A percentile compares a stretch with the other conserved stretches of the same genome.
These are phyloP conservation scores for Meghimatium bilineatum DNA, from an alignment of 2,888 invertebrate species.

Conservation along the genomic window DNA sequence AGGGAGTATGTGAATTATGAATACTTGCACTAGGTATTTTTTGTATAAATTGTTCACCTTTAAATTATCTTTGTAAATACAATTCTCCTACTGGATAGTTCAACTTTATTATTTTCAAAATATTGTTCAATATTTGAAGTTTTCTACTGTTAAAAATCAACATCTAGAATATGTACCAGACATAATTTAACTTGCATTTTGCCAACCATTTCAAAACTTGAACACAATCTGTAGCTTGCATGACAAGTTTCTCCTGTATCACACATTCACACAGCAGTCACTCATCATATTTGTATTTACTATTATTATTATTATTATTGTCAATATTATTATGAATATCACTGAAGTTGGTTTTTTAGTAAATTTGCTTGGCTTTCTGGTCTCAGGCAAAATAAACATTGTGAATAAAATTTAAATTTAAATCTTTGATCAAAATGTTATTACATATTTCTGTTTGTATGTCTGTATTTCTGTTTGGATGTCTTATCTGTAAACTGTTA, in stretches of 20 bases:
- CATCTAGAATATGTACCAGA: background rate
- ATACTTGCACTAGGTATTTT: background rate
- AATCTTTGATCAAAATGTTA: constrained; percentile 2
- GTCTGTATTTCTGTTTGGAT: too few relatives aligned
- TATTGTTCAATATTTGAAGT: constrained; percentile 23
- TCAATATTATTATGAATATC: constrained; percentile 31
- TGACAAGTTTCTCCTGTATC: background rate
- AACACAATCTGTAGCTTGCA: constrained; percentile 8
- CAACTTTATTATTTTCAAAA: constrained; percentile 22
- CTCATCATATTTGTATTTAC: constrained; percentile 17
- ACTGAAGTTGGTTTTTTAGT: constrained; percentile 35
- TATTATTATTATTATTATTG: constrained; percentile 2
- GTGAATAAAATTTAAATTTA: constrained; percentile 46
- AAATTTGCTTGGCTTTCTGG: constrained; percentile 39
- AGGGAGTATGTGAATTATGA: background rate
- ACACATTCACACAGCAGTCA: background rate
- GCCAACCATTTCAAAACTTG: background rate
- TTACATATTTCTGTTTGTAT: background rate
- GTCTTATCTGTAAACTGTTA: too few relatives aligned
- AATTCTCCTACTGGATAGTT: background rate
- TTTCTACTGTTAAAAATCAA: background rate
- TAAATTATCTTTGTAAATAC: constrained; percentile 15
- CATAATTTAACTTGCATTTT: background rate
- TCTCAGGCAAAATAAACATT: constrained; percentile 38
- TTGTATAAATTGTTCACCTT: background rate